Percentiles rank a stretch among this genome's conserved stretches.
Conservation (phyloP, 2,797 vertebrate genomes). For the Tauraco hartlaubi region DNA sequence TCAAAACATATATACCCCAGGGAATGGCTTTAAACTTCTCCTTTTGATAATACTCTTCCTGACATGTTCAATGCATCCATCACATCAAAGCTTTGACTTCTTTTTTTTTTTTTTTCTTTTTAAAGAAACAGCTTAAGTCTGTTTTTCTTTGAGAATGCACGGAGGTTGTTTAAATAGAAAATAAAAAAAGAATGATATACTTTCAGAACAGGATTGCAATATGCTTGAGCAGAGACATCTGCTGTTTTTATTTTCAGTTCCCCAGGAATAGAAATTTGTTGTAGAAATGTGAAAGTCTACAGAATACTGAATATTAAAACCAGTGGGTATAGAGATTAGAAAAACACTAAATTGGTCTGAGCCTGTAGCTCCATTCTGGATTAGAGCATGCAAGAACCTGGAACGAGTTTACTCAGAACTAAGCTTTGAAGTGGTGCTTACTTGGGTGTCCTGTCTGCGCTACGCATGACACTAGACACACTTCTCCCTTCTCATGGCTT, state of each 20-base stretch:
- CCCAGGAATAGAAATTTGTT: slow-evolving; percentile 2
- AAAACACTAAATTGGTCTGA: neutral
- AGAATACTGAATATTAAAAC: slow-evolving; percentile 22
- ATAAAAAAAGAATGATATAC: neutral
- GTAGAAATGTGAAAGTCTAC: neutral
- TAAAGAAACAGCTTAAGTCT: slow-evolving; percentile 48
- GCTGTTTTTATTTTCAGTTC: slow-evolving; percentile 45
- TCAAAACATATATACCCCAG: slow-evolving; percentile 70
- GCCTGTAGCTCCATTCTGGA: neutral
- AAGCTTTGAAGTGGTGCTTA: neutral
- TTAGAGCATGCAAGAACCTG: neutral
- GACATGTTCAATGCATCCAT: slow-evolving; percentile 75
- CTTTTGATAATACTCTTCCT: slow-evolving; percentile 79
- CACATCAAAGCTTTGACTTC: slow-evolving; percentile 71
- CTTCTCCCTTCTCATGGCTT: neutral
- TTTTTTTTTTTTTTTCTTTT: slow-evolving; percentile 19
- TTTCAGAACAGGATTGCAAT: slow-evolving; percentile 62
- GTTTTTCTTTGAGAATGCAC: slow-evolving; percentile 65
- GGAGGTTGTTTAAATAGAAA: slow-evolving; percentile 52
- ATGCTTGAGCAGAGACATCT: slow-evolving; percentile 57
- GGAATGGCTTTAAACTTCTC: slow-evolving; percentile 70
- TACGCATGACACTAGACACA: neutral
- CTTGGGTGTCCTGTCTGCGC: neutral
- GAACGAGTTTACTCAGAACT: neutral
- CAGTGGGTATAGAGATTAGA: neutral